Percentiles rank a stretch among this genome's conserved stretches.
Conservation (phyloP, 2,888 invertebrate species). For the Serripes groenlandicus region DNA sequence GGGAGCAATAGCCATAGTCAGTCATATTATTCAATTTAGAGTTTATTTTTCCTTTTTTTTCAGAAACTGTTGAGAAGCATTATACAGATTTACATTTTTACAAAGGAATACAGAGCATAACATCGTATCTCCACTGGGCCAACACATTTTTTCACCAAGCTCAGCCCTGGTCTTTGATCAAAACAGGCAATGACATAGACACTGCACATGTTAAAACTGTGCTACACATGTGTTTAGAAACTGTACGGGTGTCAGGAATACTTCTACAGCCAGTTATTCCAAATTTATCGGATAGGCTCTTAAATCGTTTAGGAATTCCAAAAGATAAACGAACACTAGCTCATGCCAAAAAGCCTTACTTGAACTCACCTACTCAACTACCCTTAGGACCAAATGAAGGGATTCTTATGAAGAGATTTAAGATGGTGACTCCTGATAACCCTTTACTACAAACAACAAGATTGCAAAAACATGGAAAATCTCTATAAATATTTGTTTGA, state of each 20-base stretch:
- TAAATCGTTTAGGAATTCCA: conserved; percentile 87
- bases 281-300: conserved; percentile 89
- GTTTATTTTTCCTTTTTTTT: conserved; percentile 56
- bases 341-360: conserved; percentile 59
- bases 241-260: conserved; percentile 92
- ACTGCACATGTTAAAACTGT: conserved; percentile 89
- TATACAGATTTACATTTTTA: conserved; percentile 93
- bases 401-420: conserved; percentile 45
- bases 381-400: conserved; percentile 61
- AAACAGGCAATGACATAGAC: conserved; percentile 88
- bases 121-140: conserved; percentile 91
- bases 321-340: conserved; percentile 66
- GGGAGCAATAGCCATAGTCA: too few species aligned
- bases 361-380: conserved; percentile 60
- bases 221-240: conserved; percentile 94
- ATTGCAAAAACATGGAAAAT: too few species aligned
- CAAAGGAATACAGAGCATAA: conserved; percentile 92
- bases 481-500: too few species aligned
- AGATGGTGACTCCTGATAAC: too few species aligned
- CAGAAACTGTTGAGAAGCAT: conserved; percentile 89
- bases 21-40: too few species aligned
- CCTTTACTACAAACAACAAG: too few species aligned
- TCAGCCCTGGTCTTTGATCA: conserved; percentile 95
- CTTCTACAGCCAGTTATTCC: conserved; percentile 96
- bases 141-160: conserved; percentile 95